Evolutionary conservation across 2,797 vertebrate genomes (phyloP).

Genomic region (Chelon auratus): DNA sequence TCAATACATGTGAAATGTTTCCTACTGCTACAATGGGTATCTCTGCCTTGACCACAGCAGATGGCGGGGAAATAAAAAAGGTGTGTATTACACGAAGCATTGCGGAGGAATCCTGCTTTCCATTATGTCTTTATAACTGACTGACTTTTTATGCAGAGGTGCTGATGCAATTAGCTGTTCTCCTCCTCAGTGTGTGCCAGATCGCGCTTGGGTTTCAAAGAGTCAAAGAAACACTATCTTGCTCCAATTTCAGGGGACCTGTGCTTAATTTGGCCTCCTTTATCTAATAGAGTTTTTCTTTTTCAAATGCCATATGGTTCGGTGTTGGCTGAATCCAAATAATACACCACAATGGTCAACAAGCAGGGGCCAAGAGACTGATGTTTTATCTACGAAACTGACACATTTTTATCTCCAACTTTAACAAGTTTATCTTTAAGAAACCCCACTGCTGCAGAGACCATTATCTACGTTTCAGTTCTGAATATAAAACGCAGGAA

Average conservation of each 20-base stretch:
- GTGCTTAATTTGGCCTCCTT: conserved; percentile 78
- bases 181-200: conserved; percentile 71
- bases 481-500: conserved; percentile 6
- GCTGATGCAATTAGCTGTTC: conserved; percentile 80
- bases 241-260: conserved; percentile 75
- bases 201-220: conserved; percentile 81
- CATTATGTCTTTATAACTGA: conserved; percentile 79
- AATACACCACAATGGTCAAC: conserved; percentile 57
- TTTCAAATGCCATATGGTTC: conserved; percentile 77
- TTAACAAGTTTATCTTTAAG: conserved; percentile 62
- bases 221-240: conserved; percentile 77
- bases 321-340: conserved; percentile 69
- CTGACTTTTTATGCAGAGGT: conserved; percentile 78
- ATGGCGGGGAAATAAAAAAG: conserved; percentile 67
- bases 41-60: conserved; percentile 64
- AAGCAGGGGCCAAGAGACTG: conserved; percentile 47
- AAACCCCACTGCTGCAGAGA: conserved; percentile 51
- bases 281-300: conserved; percentile 75
- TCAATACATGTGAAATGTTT: conserved; percentile 67
- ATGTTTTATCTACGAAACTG: conserved; percentile 62
- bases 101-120: conserved; percentile 74
- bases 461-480: conserved; percentile 44
- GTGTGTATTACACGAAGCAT: conserved; percentile 69
- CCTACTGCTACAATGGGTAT: conserved; percentile 66
- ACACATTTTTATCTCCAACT: conserved; percentile 55